phyloP scores from a whole-genome alignment of 2,888 invertebrate genomes.

The Lithosia quadra region DNA sequence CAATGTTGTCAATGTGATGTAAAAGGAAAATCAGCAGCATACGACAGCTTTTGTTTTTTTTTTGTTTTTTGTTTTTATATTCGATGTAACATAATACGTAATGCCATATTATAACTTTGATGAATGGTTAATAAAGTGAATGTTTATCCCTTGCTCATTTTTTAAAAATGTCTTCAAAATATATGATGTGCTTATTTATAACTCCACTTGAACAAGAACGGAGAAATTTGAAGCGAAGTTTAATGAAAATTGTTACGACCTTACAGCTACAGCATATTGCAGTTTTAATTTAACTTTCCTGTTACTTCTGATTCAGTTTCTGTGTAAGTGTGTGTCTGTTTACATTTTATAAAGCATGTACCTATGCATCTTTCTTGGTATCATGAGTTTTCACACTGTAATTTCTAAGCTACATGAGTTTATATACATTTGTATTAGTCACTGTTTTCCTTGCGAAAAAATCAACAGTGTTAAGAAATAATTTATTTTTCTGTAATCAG shows the following conservation, averaged over 20 bases:
- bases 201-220: not conserved
- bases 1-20: no score
- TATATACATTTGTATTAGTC: not conserved
- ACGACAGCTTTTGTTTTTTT: no score
- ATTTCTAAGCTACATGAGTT: not conserved
- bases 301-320: not conserved
- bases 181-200: not conserved
- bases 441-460: not conserved
- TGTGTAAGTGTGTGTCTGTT: not conserved
- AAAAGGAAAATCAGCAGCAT: no score
- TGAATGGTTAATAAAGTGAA: no score
- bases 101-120: no score
- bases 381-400: not conserved
- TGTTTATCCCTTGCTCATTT: no score
- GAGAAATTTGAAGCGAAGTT: not conserved
- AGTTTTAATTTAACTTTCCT: slow-evolving; percentile 4
- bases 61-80: no score
- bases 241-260: not conserved
- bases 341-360: not conserved
- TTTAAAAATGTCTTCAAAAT: not conserved
- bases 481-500: not conserved
- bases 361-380: not conserved
- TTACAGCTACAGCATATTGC: not conserved
- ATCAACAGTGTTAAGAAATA: not conserved
- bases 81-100: no score